These are phyloP conservation scores for Mycogona germanica DNA, from an alignment of 2,888 invertebrate genomes.

Conservation along the genomic window DNA sequence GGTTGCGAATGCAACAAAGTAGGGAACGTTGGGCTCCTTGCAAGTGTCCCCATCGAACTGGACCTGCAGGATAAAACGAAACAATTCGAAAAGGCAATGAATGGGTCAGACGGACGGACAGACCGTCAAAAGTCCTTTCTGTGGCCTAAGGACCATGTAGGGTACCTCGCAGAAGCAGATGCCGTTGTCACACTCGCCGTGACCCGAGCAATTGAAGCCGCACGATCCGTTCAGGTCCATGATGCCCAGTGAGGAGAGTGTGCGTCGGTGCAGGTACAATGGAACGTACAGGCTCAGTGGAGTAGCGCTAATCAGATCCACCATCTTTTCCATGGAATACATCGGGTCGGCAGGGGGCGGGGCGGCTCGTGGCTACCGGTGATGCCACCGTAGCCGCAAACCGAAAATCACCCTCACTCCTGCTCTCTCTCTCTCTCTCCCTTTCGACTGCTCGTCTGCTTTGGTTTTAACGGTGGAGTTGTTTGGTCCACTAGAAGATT, in stretches of 20 bases:
- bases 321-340: constrained; percentile 18
- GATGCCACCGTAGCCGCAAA: no score
- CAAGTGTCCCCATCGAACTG: constrained; percentile 70
- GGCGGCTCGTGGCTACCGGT: not conserved
- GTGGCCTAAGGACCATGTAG: not conserved
- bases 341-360: not conserved
- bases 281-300: constrained; percentile 17
- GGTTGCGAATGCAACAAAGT: constrained; percentile 47
- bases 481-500: no score
- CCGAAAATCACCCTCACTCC: no score
- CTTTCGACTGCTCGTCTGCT: no score
- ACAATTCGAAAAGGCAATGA: not conserved
- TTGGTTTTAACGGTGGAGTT: no score
- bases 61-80: constrained; percentile 35
- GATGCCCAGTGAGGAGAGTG: not conserved
- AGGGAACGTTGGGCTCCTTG: constrained; percentile 68
- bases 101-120: not conserved
- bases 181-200: constrained; percentile 83
- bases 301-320: constrained; percentile 12
- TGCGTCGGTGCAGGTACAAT: constrained; percentile 4
- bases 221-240: constrained; percentile 34
- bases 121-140: not conserved
- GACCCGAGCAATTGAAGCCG: constrained; percentile 67
- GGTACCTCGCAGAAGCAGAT: constrained; percentile 78
- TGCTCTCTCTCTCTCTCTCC: no score